Percentiles rank a stretch among this genome's conserved stretches.
phyloP scores from a whole-genome alignment of 2,797 vertebrate genomes.

The Sebastes vulpes region DNA sequence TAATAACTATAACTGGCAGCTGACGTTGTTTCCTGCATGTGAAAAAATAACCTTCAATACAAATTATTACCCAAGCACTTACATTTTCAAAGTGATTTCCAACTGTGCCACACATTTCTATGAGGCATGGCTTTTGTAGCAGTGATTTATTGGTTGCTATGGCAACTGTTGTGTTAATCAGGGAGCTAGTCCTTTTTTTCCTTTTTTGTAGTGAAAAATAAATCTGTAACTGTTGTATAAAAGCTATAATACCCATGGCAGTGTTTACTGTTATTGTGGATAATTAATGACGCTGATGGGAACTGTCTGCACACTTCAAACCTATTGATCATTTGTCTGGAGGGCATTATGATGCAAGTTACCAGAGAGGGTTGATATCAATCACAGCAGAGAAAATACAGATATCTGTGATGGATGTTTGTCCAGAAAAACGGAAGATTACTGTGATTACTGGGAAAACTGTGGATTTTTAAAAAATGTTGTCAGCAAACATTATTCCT shows the following conservation, averaged over 20 bases:
- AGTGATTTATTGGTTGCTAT: slow-evolving; percentile 31
- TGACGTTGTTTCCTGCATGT: background rate
- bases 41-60: background rate
- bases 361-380: slow-evolving; percentile 28
- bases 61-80: background rate
- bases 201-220: background rate
- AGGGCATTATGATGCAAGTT: slow-evolving; percentile 42
- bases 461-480: background rate
- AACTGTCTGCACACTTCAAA: slow-evolving; percentile 35
- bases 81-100: background rate
- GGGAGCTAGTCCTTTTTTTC: slow-evolving; percentile 21
- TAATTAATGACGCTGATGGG: slow-evolving; percentile 48
- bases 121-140: background rate
- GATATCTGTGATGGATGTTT: background rate
- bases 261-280: slow-evolving; percentile 29
- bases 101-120: background rate
- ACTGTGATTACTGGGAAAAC: background rate
- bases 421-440: background rate
- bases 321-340: slow-evolving; percentile 52
- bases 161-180: slow-evolving; percentile 31
- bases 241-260: slow-evolving; percentile 26
- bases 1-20: background rate
- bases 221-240: slow-evolving; percentile 10
- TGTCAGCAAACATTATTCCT: background rate
- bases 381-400: slow-evolving; percentile 20